Conservation (phyloP, 2,888 invertebrate species). For the Drosophila antonietae region DNA sequence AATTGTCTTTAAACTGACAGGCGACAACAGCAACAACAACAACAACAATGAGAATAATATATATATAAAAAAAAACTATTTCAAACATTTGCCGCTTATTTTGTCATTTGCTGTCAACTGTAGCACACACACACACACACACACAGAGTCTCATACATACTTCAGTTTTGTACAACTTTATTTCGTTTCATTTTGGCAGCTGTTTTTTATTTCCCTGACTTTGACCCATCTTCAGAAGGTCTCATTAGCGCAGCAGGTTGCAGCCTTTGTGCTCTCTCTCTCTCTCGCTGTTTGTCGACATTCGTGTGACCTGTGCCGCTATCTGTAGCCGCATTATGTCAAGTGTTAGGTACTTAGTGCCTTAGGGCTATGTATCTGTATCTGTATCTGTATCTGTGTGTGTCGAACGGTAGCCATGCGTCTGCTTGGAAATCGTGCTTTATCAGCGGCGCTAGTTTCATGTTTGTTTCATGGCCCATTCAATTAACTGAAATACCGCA, state of each 20-base stretch:
- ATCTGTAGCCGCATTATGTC: slow-evolving; percentile 74
- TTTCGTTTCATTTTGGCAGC: slow-evolving; percentile 69
- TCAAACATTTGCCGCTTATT: slow-evolving; percentile 73
- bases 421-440: slow-evolving; percentile 30
- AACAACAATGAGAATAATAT: slow-evolving; percentile 14
- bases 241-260: slow-evolving; percentile 79
- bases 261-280: slow-evolving; percentile 16
- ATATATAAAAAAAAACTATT: slow-evolving; percentile 52
- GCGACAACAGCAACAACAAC: slow-evolving; percentile 54
- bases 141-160: slow-evolving; percentile 13
- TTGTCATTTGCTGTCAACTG: slow-evolving; percentile 77
- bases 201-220: slow-evolving; percentile 41
- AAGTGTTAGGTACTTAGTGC: slow-evolving; percentile 83
- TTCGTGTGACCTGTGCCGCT: slow-evolving; percentile 69
- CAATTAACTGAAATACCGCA: slow-evolving; percentile 66
- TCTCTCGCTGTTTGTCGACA: not conserved
- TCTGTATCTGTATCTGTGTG: slow-evolving; percentile 12
- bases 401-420: slow-evolving; percentile 47
- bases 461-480: slow-evolving; percentile 69
- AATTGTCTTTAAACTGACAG: slow-evolving; percentile 49
- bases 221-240: slow-evolving; percentile 58
- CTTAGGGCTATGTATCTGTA: slow-evolving; percentile 38
- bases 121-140: slow-evolving; percentile 40
- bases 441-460: slow-evolving; percentile 62
- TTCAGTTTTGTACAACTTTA: slow-evolving; percentile 69